Conservation (phyloP, 2,797 vertebrate species). For the Tauraco hartlaubi region DNA sequence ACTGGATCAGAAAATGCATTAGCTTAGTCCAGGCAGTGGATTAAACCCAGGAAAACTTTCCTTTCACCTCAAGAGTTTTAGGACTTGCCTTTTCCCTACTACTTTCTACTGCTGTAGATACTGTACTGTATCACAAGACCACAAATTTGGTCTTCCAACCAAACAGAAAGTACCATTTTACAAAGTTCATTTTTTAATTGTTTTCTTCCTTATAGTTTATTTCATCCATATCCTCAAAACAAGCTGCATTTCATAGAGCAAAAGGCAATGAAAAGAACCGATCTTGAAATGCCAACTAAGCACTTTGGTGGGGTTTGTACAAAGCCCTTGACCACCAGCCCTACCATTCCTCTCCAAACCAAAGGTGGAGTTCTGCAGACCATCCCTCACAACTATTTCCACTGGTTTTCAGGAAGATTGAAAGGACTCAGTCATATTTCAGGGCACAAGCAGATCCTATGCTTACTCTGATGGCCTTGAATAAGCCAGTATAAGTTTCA, state of each 20-base stretch:
- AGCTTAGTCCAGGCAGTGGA: background rate
- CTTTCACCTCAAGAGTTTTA: background rate
- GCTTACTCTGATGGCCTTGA: background rate
- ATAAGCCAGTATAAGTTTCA: background rate
- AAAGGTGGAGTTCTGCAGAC: background rate
- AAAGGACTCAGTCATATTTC: accelerated
- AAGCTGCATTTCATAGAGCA: background rate
- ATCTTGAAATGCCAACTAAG: accelerated
- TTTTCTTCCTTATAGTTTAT: background rate
- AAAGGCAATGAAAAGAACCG: background rate
- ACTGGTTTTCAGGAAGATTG: background rate
- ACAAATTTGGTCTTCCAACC: accelerated
- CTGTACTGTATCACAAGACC: background rate
- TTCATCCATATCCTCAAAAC: accelerated
- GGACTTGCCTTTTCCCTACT: background rate
- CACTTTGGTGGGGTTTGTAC: background rate
- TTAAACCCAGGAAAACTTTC: background rate
- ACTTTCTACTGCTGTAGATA: background rate
- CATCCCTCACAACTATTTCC: background rate
- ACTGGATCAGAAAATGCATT: background rate
- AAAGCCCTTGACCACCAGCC: background rate
- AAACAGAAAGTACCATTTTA: background rate
- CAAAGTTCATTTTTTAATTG: accelerated
- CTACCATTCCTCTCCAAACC: accelerated
- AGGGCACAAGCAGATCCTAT: background rate